Evolutionary conservation across 2,797 vertebrate genomes (phyloP), one percentile per base, ranked within the genome.

Genomic region (Catamblyrhynchus diadema): DNA sequence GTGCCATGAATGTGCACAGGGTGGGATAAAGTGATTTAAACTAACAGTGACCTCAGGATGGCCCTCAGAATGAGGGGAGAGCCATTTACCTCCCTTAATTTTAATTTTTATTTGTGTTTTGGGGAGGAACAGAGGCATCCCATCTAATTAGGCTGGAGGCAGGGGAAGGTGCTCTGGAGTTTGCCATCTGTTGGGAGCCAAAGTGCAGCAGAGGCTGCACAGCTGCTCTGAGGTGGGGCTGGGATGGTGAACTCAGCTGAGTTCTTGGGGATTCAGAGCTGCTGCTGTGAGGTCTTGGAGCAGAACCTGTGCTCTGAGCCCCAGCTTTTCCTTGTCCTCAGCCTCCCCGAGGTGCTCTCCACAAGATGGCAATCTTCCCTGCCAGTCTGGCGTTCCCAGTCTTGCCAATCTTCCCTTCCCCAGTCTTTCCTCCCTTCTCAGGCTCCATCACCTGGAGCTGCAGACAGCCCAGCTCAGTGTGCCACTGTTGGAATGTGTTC

Each of bases 291-390:
- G n/a, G 32, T 27, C 45, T 71, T 27, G 4, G 45, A 39, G 60
- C 37, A 25, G 33, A 14, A 3, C 33, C 41, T 60, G 27, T 35
- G 48, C 50, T 51, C 33, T 24, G 62, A 59, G 67, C 44, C 56
- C 1, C 0, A 5, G 3, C 24, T 70, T 64, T 13, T n/a, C 41
- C 42, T 28, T 41, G n/a, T 64, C 37, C 71, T 41, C 0, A 2
- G 45, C 74, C 64, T 94, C 69, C 67, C 85, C 14, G 24, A 6
- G 0, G 14, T 72, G 66, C 67, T 94, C 33, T 92, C 94, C 93
- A 90, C 93, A 64, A 95, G 95, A 71, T 93, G 90, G 92, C 92
- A 93, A 77, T 80, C 30, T 86, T 86, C 88, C 53, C 84, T 88
- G 45, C 56, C 56, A 37, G 1, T 8, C 44, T 5, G 41, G 2